phyloP scores from a whole-genome alignment of 35 echinoderm and acorn worm species.

The Ophioderma brevispina region DNA sequence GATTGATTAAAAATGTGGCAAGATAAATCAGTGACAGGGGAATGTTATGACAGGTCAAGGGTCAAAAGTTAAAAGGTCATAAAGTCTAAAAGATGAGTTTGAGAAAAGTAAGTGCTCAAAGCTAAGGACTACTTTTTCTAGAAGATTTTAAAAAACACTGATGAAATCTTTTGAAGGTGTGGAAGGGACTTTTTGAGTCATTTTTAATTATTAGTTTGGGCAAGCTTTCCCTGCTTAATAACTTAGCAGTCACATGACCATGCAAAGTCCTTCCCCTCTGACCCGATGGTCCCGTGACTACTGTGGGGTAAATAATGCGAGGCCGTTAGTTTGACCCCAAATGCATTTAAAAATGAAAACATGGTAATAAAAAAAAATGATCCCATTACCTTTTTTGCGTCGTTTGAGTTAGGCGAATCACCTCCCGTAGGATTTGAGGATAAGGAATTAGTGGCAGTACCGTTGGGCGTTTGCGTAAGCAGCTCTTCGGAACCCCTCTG shows the following conservation, averaged over 20 bases:
- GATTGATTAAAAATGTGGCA: not conserved
- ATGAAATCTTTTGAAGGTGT: not conserved
- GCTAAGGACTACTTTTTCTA: not conserved
- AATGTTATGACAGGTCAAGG: not conserved
- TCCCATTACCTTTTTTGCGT: conserved; percentile 4
- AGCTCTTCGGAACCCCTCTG: conserved; percentile 8
- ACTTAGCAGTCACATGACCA: not conserved
- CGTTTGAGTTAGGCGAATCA: conserved; percentile 12
- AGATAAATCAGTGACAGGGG: not conserved
- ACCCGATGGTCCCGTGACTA: not conserved
- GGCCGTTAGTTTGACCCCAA: too few species aligned
- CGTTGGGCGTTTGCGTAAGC: conserved; percentile 11
- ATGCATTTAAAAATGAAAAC: not conserved
- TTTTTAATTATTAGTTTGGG: not conserved
- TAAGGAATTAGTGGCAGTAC: conserved; percentile 1
- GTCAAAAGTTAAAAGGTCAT: not conserved
- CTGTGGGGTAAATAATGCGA: not conserved
- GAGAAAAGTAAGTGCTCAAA: not conserved
- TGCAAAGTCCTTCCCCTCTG: not conserved
- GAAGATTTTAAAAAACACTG: not conserved
- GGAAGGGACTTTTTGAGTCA: not conserved
- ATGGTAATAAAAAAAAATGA: not conserved
- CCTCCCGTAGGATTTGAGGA: not conserved
- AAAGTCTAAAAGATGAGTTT: not conserved
- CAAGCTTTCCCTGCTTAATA: not conserved